Evolutionary conservation across 2,888 invertebrate species (phyloP).

Genomic region (Macrophya alboannulata): DNA sequence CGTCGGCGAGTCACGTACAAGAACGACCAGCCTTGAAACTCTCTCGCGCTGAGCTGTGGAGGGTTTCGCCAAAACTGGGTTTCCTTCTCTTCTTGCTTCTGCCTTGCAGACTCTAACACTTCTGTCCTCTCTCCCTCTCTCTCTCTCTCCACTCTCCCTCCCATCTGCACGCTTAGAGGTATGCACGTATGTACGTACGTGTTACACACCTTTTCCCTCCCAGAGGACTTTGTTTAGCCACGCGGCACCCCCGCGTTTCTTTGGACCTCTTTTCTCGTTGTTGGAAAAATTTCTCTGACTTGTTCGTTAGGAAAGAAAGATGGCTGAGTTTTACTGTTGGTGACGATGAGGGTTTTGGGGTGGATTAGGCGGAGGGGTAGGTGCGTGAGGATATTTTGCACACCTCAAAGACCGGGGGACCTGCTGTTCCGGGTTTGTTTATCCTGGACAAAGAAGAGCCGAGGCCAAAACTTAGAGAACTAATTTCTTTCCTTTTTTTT

Average conservation of each 20-base stretch:
- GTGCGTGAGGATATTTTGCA: not conserved
- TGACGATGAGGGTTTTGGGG: not conserved
- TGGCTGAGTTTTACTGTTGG: not conserved
- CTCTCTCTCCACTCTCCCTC: not conserved
- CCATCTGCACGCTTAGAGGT: not conserved
- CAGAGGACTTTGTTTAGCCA: slow-evolving; percentile 31
- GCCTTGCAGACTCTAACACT: not conserved
- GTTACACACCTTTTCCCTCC: not conserved
- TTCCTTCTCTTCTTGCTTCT: not conserved
- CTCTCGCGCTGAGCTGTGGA: not conserved
- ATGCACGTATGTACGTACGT: not conserved
- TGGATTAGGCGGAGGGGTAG: not conserved
- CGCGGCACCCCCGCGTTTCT: not conserved
- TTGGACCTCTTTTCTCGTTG: not conserved
- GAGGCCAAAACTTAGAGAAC: slow-evolving; percentile 1
- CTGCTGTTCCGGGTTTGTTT: slow-evolving; percentile 2
- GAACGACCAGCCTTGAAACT: slow-evolving; percentile 52
- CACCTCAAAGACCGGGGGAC: not conserved
- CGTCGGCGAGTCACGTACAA: slow-evolving; percentile 51
- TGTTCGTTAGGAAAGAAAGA: slow-evolving; percentile 13
- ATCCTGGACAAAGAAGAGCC: slow-evolving; percentile 9
- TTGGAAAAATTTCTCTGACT: not conserved
- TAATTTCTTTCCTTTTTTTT: not conserved
- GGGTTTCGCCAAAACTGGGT: slow-evolving; percentile 31
- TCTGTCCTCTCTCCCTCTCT: too few species aligned